Base-by-base conservation (phyloP, 2,888 invertebrate genomes). In the Drosophila nigritarsus region DNA sequence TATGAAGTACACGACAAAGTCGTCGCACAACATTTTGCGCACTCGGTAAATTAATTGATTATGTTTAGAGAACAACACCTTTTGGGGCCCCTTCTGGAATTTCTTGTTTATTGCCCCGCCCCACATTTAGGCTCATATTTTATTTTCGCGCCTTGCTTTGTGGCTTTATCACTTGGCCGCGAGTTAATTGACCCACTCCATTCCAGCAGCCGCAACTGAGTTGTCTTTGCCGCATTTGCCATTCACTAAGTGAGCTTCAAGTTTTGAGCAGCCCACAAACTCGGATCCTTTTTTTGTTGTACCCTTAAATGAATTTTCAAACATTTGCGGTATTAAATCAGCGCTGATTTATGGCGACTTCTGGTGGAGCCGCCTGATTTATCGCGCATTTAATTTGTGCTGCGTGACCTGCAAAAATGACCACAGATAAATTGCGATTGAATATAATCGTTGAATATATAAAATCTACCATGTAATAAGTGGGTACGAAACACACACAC, bases 11-110 rank as follows among this genome's bases (percentile, higher is more conserved):
- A 80, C 55, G 59, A 72, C 62, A 76, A 76, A 76, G 72, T 80
- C 76, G 66, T 72, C 76, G 76, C 76, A 65, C 80, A 68, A 68
- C 72, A 76, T 72, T 80, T 68, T 67, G 67, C 76, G 61, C 80
- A 67, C 80, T 80, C 68, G 65, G 59, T 73, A 77, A 79, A 79
- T 79, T 78, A 79, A 79, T 79, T 79, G 79, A 79, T 79, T 79
- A 79, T 79, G 78, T 73, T 74, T 64, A 29, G 48, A 40, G 42
- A 64, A 68, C 65, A 80, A 80, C 77, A 78, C 78, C 78, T 76
- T 80, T 68, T 74, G 38, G 40, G 20, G 36, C 18, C 18, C 38
- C 30, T 32, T n/a, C 13, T 36, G 11, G 36, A n/a, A 29, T 38
- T 30, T 32, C 34, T 32, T 51, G 51, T 60, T 51, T 34, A 8